Evolutionary conservation across 2,888 invertebrate species (phyloP), one percentile per base, ranked within the genome.

Genomic region (Drosophila siamana): DNA sequence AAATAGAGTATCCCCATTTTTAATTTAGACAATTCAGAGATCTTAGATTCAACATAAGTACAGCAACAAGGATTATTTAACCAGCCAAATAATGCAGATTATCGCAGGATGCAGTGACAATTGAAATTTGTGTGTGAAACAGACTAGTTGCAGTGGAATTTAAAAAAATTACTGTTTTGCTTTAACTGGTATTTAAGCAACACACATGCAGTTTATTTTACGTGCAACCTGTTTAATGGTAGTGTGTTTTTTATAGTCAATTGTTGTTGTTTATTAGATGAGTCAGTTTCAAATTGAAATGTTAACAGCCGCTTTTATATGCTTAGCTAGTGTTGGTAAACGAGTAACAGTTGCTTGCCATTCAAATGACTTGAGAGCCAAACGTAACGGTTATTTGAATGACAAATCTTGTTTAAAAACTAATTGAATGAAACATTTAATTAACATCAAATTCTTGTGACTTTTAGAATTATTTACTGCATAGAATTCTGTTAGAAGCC

Each of bases 1-100:
- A 79, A 75, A 82, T 77, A 83, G 63, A 82, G 63, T 38, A 74
- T 60, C 69, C 78, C 73, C 66, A 36, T 38, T n/a, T 33, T 33
- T 11, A 2, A n/a, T 72, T 75, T 51, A 74, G 59, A 81, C 67
- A 62, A 13, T 73, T 47, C 33, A 33, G 44, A 69, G 54, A 46
- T 48, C 52, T 60, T 70, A 33, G n/a, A n/a, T 22, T 52, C 40
- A 33, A 33, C 13, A 15, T 7, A 15, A 15, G 43, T 13, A 44
- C 8, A 44, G 15, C 51, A 52, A 38, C 7, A 15, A 51, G 36
- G 36, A 38, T 48, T 50, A 50, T 36, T 36, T 36, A 50, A 40
- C 11, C 26, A 51, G 36, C 8, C 36, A 50, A 11, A 24, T 13
- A 51, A 51, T 26, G 15, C 16, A 51, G 16, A 40, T 26, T 30